Evolutionary conservation across 1,140 invertebrate species (phyloP).

Genomic region (Panagrolaimus sp.): DNA sequence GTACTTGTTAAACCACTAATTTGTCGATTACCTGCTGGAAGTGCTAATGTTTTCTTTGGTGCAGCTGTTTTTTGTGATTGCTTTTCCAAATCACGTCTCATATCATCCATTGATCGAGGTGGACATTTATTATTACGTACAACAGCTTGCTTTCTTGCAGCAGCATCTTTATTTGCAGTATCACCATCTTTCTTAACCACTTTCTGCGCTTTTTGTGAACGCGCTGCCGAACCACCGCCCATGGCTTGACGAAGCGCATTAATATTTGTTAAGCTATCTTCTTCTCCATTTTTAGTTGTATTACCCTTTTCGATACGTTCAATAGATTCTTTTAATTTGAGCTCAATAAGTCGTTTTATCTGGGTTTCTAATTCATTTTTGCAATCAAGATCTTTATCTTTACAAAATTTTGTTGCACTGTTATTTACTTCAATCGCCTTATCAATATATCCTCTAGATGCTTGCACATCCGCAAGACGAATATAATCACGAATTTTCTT

Average conservation of each 20-base stretch:
- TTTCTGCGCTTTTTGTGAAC: slow-evolving; percentile 25
- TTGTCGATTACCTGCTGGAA: too few relatives aligned
- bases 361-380: slow-evolving; percentile 50
- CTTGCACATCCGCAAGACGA: slow-evolving; percentile 52
- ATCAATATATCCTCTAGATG: slow-evolving; percentile 51
- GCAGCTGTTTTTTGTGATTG: neutral
- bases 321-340: slow-evolving; percentile 55
- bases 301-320: slow-evolving; percentile 55
- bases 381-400: slow-evolving; percentile 54
- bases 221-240: slow-evolving; percentile 28
- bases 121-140: neutral
- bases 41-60: neutral
- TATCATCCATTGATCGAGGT: too few relatives aligned
- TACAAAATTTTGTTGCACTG: slow-evolving; percentile 55
- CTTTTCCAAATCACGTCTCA: neutral
- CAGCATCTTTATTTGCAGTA: slow-evolving; percentile 10
- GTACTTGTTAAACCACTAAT: too few relatives aligned
- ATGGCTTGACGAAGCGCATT: slow-evolving; percentile 40
- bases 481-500: slow-evolving; percentile 58
- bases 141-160: slow-evolving; percentile 3
- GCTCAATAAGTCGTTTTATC: slow-evolving; percentile 51
- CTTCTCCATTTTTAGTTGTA: slow-evolving; percentile 25
- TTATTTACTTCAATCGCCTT: slow-evolving; percentile 55
- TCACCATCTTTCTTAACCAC: slow-evolving; percentile 30
- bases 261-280: slow-evolving; percentile 35